phyloP scores from a whole-genome alignment of 2,797 vertebrate species.

The Psittacula derbiana region DNA sequence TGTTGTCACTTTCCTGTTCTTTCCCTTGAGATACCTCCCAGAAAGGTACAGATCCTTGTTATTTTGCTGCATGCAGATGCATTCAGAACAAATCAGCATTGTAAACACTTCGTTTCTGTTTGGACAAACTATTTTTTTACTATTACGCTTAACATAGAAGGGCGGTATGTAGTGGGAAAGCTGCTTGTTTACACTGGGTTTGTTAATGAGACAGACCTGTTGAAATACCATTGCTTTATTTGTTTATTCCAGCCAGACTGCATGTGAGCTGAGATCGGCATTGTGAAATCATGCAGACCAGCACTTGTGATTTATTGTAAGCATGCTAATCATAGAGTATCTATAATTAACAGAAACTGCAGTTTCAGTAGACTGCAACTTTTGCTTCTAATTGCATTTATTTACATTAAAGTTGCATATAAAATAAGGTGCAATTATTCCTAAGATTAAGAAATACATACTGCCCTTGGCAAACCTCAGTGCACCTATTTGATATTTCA shows the following conservation, averaged over 20 bases:
- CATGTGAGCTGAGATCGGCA: neutral
- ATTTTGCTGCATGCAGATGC: neutral
- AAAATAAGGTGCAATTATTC: neutral
- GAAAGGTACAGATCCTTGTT: neutral
- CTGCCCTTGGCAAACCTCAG: neutral
- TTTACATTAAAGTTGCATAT: neutral
- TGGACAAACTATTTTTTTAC: neutral
- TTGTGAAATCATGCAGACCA: neutral
- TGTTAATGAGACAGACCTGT: neutral
- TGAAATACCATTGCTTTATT: neutral
- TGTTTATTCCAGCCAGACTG: neutral
- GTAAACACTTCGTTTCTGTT: neutral
- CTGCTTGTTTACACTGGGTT: neutral
- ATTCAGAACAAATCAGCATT: neutral
- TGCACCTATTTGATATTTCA: neutral
- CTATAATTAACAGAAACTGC: neutral
- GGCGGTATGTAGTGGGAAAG: neutral
- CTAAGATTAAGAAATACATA: neutral
- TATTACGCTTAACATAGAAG: neutral
- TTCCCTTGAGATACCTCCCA: neutral
- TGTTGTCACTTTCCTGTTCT: neutral
- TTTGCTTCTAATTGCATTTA: neutral
- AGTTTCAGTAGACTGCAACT: neutral
- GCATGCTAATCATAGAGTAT: neutral
- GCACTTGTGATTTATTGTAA: neutral